Evolutionary conservation across 2,113 vertebrate genomes (phyloP).

Genomic region (Apeltes quadracus): DNA sequence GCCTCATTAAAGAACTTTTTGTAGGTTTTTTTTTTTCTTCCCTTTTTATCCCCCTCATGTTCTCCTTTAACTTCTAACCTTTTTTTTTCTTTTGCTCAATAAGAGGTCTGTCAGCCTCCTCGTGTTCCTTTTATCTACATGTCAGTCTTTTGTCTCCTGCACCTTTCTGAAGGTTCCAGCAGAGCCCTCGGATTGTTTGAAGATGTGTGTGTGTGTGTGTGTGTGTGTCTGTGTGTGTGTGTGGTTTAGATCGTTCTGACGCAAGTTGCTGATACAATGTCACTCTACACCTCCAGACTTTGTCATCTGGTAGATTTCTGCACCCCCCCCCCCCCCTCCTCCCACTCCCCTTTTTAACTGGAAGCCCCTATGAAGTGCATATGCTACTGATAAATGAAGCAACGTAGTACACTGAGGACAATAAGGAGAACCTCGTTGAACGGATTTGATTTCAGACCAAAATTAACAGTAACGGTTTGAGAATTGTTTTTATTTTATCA

Average conservation of each 20-base stretch:
- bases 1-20: constrained; percentile 67
- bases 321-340: constrained; percentile 18
- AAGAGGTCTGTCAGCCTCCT: constrained; percentile 68
- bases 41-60: constrained; percentile 31
- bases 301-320: constrained; percentile 72
- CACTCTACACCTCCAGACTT: constrained; percentile 75
- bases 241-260: constrained; percentile 73
- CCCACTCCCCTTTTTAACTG: constrained; percentile 66
- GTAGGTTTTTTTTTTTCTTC: constrained; percentile 32
- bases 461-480: constrained; percentile 36
- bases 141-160: constrained; percentile 76
- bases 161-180: constrained; percentile 73
- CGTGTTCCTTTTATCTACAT: constrained; percentile 72
- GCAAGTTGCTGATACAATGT: constrained; percentile 80
- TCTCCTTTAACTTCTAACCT: constrained; percentile 62
- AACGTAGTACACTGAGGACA: constrained; percentile 68
- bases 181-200: constrained; percentile 68
- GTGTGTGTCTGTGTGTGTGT: constrained; percentile 71
- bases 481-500: constrained; percentile 55
- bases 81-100: constrained; percentile 49
- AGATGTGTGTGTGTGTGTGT: constrained; percentile 67
- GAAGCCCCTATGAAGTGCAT: constrained; percentile 72
- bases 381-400: constrained; percentile 74
- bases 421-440: constrained; percentile 58
- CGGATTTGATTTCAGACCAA: constrained; percentile 58